phyloP scores from a whole-genome alignment of 2,888 invertebrate species.

The Tinea trinotella region DNA sequence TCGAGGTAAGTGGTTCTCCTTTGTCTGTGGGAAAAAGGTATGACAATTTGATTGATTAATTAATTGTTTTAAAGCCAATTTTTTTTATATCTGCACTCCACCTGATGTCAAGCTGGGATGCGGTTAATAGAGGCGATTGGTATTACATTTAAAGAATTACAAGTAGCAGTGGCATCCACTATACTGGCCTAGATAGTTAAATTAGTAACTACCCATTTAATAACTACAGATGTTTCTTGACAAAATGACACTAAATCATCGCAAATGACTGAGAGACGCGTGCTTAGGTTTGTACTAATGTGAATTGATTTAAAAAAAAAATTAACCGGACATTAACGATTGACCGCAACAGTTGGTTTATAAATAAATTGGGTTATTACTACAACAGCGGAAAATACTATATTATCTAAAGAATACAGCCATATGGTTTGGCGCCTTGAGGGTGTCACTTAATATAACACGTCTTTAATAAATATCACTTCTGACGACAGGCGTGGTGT shows the following conservation, averaged over 20 bases:
- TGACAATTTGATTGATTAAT: too few species aligned
- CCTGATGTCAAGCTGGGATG: too few species aligned
- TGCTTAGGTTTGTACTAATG: background rate
- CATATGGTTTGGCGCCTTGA: constrained; percentile 54
- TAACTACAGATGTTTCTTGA: background rate
- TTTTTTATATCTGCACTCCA: too few species aligned
- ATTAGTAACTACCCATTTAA: background rate
- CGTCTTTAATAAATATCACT: constrained; percentile 34
- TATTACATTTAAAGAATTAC: too few species aligned
- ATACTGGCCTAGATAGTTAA: too few species aligned
- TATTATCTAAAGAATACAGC: constrained; percentile 25
- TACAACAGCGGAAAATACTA: constrained; percentile 6
- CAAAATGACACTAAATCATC: background rate
- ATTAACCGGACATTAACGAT: constrained; percentile 7
- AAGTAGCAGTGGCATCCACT: too few species aligned
- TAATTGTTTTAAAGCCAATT: too few species aligned
- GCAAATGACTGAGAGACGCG: background rate
- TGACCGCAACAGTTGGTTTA: constrained; percentile 11
- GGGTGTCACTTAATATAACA: constrained; percentile 59
- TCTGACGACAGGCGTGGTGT: too few species aligned
- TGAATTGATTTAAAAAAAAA: background rate
- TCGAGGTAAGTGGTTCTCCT: too few species aligned
- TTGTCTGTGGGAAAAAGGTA: too few species aligned
- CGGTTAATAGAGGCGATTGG: too few species aligned
- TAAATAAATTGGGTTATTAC: constrained; percentile 16